These are phyloP conservation scores for Vanessa tameamea DNA, from an alignment of 1,140 invertebrate species.

Conservation along the genomic window DNA sequence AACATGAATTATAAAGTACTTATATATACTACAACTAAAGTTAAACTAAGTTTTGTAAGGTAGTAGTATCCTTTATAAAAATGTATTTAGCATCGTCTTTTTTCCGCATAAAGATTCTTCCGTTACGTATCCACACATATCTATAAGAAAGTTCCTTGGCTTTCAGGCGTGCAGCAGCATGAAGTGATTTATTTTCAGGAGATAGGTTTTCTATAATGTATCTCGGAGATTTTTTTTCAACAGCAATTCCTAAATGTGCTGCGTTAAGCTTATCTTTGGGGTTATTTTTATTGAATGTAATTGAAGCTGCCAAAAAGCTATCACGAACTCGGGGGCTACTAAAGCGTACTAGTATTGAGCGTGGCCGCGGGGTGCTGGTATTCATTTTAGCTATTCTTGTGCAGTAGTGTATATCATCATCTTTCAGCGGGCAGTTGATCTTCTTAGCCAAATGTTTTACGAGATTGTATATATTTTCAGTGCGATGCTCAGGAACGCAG, in stretches of 20 bases:
- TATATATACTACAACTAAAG: background rate
- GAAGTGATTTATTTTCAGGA: constrained; percentile 26
- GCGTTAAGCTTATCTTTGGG: background rate
- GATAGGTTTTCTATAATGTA: constrained; percentile 32
- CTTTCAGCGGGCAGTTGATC: constrained; percentile 20
- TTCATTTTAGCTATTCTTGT: constrained; percentile 37
- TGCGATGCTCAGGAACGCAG: constrained; percentile 36
- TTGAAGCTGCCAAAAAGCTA: constrained; percentile 11
- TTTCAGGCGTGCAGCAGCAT: constrained; percentile 27
- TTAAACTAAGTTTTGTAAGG: background rate
- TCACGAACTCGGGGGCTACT: constrained; percentile 13
- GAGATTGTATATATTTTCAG: constrained; percentile 36
- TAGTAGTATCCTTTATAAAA: too few relatives aligned
- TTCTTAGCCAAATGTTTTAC: constrained; percentile 24
- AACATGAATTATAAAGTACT: background rate
- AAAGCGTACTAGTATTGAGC: constrained; percentile 19
- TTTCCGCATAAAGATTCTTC: constrained; percentile 25
- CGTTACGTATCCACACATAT: constrained; percentile 33
- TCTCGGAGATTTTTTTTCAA: constrained; percentile 4
- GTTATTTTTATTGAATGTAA: constrained; percentile 17
- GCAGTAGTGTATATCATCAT: constrained; percentile 26
- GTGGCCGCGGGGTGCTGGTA: constrained; percentile 3
- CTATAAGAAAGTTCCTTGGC: constrained; percentile 27
- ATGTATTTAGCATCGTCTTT: too few relatives aligned
- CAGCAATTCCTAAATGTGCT: constrained; percentile 7